Evolutionary conservation across 2,113 vertebrate genomes (phyloP).

Genomic region (Poecilia latipinna): DNA sequence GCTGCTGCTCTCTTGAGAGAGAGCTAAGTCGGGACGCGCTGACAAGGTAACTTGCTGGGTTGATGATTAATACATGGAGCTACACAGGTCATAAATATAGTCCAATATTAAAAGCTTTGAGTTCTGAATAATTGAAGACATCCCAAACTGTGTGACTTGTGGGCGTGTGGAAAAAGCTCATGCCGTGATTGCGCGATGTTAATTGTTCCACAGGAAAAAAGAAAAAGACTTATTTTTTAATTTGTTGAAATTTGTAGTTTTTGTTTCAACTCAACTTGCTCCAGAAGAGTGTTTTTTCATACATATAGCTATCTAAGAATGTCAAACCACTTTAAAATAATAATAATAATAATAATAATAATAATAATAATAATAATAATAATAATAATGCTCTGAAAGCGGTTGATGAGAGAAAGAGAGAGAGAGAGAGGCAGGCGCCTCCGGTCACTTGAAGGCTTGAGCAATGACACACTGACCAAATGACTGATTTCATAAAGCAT

Average conservation of each 20-base stretch:
- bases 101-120: constrained; percentile 68
- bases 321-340: constrained; percentile 1
- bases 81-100: constrained; percentile 64
- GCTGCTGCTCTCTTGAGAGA: constrained; percentile 26
- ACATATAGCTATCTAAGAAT: neutral
- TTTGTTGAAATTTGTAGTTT: neutral
- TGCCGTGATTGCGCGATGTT: neutral
- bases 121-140: constrained; percentile 69
- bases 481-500: constrained; percentile 16
- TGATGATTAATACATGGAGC: constrained; percentile 68
- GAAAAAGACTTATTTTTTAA: neutral
- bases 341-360: neutral
- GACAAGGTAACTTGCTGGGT: constrained; percentile 52
- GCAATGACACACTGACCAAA: constrained; percentile 52
- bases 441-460: constrained; percentile 34
- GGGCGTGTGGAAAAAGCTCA: constrained; percentile 22
- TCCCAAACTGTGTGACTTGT: constrained; percentile 43
- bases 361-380: neutral
- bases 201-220: constrained; percentile 23
- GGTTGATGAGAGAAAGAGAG: constrained; percentile 6
- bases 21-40: constrained; percentile 40
- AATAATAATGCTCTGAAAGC: neutral
- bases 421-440: constrained; percentile 19
- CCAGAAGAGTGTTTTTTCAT: neutral
- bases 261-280: constrained; percentile 5